Evolutionary conservation across 2,797 vertebrate genomes (phyloP).

Genomic region (Zenarchopterus dispar): DNA sequence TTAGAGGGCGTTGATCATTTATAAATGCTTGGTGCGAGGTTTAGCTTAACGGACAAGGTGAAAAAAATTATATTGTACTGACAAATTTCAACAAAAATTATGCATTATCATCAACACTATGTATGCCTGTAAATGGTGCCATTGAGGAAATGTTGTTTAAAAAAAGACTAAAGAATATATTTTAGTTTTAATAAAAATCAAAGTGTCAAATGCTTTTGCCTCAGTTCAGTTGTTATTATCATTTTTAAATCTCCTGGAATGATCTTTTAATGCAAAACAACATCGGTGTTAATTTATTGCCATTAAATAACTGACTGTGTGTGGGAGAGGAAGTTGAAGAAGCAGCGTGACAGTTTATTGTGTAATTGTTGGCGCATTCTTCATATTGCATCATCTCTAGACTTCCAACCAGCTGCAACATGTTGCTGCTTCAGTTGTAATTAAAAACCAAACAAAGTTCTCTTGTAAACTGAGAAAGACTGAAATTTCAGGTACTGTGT

Average conservation of each 20-base stretch:
- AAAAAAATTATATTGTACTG: background rate
- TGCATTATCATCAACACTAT: conserved; percentile 12
- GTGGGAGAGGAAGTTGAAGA: background rate
- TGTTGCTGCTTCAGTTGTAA: background rate
- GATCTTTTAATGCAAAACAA: background rate
- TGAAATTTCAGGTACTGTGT: background rate
- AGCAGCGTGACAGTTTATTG: too few relatives aligned
- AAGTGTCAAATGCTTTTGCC: conserved; percentile 22
- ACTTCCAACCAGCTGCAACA: background rate
- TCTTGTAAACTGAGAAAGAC: background rate
- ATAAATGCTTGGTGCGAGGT: conserved; percentile 3
- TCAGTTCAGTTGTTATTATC: conserved; percentile 7
- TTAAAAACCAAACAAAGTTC: background rate
- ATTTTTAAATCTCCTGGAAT: too few relatives aligned
- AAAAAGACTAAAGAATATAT: conserved; percentile 52
- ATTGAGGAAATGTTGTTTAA: conserved; percentile 40
- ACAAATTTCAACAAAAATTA: conserved; percentile 14
- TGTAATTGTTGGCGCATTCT: background rate
- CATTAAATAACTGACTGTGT: too few relatives aligned
- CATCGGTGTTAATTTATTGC: background rate
- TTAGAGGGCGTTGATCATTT: conserved; percentile 10
- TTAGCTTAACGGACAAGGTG: background rate
- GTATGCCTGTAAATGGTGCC: conserved; percentile 59
- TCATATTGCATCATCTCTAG: background rate
- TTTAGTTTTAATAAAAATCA: conserved; percentile 73